phyloP scores from a whole-genome alignment of 1,140 invertebrate species.

The Cotesia vestalis region DNA sequence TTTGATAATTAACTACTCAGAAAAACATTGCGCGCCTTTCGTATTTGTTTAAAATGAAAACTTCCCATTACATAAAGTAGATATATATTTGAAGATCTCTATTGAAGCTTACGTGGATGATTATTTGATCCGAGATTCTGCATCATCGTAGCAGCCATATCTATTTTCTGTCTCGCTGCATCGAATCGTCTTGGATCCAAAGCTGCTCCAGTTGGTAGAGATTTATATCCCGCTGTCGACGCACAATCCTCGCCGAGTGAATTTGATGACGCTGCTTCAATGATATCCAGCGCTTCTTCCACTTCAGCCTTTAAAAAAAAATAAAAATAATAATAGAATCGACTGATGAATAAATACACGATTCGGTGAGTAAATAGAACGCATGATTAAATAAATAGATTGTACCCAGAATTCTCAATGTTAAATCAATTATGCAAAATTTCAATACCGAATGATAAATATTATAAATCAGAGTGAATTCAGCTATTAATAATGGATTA shows the following conservation, averaged over 20 bases:
- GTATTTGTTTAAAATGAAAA: background rate
- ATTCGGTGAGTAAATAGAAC: background rate
- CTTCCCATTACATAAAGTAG: background rate
- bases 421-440: too few relatives aligned
- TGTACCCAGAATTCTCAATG: too few relatives aligned
- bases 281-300: slow-evolving; percentile 74
- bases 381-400: background rate
- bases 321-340: background rate
- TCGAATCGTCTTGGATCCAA: slow-evolving; percentile 75
- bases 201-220: slow-evolving; percentile 68
- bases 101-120: slow-evolving; percentile 67
- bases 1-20: too few relatives aligned
- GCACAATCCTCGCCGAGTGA: slow-evolving; percentile 78
- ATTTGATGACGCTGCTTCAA: slow-evolving; percentile 76
- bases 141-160: slow-evolving; percentile 76
- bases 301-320: slow-evolving; percentile 56
- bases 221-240: slow-evolving; percentile 71
- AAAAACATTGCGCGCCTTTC: too few relatives aligned
- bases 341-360: background rate
- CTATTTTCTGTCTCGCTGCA: slow-evolving; percentile 74
- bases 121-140: slow-evolving; percentile 74
- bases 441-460: too few relatives aligned
- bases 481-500: too few relatives aligned
- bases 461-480: too few relatives aligned
- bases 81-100: slow-evolving; percentile 21